phyloP scores from a whole-genome alignment of 2,888 invertebrate species.

The Aethes cnicana region DNA sequence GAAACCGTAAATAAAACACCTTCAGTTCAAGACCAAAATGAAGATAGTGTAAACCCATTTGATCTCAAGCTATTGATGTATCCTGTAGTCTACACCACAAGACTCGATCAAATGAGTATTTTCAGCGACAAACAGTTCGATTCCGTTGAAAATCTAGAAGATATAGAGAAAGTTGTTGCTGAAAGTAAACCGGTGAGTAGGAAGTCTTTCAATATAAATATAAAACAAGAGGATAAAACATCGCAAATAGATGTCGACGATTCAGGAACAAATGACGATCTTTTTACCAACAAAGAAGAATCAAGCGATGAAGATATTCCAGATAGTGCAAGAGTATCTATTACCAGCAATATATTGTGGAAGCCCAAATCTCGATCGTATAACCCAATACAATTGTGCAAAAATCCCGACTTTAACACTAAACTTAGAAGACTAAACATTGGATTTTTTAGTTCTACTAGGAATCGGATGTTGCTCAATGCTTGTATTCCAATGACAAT shows the following conservation, averaged over 20 bases:
- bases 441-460: constrained; percentile 58
- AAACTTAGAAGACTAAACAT: constrained; percentile 60
- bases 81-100: constrained; percentile 61
- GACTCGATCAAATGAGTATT: constrained; percentile 59
- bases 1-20: neutral
- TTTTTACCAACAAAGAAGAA: constrained; percentile 26
- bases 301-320: constrained; percentile 32
- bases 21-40: neutral
- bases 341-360: constrained; percentile 55
- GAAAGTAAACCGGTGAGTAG: constrained; percentile 58
- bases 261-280: neutral
- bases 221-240: constrained; percentile 24
- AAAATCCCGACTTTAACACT: constrained; percentile 75
- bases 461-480: constrained; percentile 58
- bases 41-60: constrained; percentile 43
- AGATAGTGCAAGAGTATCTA: constrained; percentile 46
- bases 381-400: constrained; percentile 63
- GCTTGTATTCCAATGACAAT: constrained; percentile 65
- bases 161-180: constrained; percentile 48
- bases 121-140: constrained; percentile 43
- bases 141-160: constrained; percentile 41
- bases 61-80: constrained; percentile 65
- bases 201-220: constrained; percentile 35
- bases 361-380: constrained; percentile 63
- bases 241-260: constrained; percentile 2